Evolutionary conservation across 2,113 vertebrate species (phyloP).

Genomic region (Macquaria australasica): DNA sequence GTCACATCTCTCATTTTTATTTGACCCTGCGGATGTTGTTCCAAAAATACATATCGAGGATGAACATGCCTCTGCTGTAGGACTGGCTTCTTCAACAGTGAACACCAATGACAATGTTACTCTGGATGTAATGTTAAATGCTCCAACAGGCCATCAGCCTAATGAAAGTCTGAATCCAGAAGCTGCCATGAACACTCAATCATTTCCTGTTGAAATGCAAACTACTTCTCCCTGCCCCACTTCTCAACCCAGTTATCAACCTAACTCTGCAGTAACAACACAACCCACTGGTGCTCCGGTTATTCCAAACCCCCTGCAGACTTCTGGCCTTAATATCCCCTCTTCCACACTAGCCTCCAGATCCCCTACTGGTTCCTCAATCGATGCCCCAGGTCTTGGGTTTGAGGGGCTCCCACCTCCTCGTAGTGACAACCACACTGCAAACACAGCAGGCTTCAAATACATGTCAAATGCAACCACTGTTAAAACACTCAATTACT

Average conservation of each 20-base stretch:
- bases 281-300: not conserved
- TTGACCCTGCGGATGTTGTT: slow-evolving; percentile 49
- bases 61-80: not conserved
- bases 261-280: not conserved
- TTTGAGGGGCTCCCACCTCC: not conserved
- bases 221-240: not conserved
- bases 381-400: slow-evolving; percentile 34
- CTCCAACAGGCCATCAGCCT: not conserved
- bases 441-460: not conserved
- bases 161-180: not conserved
- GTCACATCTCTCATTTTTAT: not conserved
- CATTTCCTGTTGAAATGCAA: slow-evolving; percentile 15
- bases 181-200: not conserved
- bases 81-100: not conserved
- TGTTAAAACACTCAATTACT: not conserved
- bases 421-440: slow-evolving; percentile 2
- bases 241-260: not conserved
- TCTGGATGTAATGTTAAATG: not conserved
- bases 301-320: slow-evolving; percentile 17
- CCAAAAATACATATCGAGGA: slow-evolving; percentile 46
- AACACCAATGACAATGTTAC: not conserved
- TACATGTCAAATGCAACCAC: slow-evolving; percentile 5
- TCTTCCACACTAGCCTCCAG: slow-evolving; percentile 2
- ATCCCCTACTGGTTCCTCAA: slow-evolving; percentile 21
- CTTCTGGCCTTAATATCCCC: slow-evolving; percentile 38